Evolutionary conservation across 1,140 invertebrate genomes (phyloP).

Genomic region (Sesamia nonagrioides): DNA sequence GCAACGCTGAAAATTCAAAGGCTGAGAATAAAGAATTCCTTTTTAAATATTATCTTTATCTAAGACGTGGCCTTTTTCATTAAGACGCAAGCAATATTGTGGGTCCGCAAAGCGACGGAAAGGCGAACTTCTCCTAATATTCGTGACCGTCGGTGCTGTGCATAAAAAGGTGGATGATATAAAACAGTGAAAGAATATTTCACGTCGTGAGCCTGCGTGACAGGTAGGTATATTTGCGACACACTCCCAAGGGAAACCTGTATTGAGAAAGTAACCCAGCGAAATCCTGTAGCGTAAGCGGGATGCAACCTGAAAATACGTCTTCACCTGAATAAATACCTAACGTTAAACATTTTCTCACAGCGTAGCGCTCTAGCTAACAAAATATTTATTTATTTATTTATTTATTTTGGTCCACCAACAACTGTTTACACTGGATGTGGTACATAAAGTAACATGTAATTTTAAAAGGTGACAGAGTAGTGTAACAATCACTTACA

Average conservation of each 20-base stretch:
- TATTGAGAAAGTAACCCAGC: conserved; percentile 31
- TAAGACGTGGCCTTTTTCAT: conserved; percentile 42
- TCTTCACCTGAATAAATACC: conserved; percentile 14
- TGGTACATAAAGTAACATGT: no score
- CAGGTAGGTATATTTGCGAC: conserved; percentile 49
- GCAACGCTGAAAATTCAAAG: conserved; percentile 18
- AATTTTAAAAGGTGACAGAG: no score
- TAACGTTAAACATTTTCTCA: conserved; percentile 25
- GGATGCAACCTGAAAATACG: conserved; percentile 20
- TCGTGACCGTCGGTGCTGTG: conserved; percentile 22
- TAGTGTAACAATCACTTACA: no score
- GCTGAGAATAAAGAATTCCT: conserved; percentile 28
- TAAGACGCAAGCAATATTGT: conserved; percentile 31
- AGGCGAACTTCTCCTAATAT: conserved; percentile 27
- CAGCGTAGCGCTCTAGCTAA: background rate
- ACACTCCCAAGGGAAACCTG: conserved; percentile 45
- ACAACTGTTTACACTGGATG: no score
- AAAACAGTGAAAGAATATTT: conserved; percentile 59
- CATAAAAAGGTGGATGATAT: conserved; percentile 57
- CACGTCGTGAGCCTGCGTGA: conserved; percentile 49
- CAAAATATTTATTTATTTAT: conserved; percentile 22
- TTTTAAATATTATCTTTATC: conserved; percentile 40
- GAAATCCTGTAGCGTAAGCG: conserved; percentile 34
- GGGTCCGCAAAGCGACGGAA: conserved; percentile 32
- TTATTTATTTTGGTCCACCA: no score